These are phyloP conservation scores for Furcifer pardalis DNA, from an alignment of 2,797 vertebrate genomes.

Conservation along the genomic window DNA sequence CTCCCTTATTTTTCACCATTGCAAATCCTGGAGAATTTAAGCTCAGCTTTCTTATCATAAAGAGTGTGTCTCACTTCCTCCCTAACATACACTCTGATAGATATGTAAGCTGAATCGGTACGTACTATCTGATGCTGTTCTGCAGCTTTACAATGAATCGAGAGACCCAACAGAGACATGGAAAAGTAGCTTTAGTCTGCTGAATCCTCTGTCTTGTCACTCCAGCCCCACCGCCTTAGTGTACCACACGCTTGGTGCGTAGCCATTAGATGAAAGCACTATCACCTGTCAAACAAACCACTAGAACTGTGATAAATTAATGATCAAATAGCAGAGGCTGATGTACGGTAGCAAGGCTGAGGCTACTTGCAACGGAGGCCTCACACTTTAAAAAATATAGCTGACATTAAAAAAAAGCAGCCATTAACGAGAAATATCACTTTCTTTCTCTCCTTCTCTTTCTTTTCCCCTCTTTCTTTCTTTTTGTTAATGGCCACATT, in stretches of 20 bases:
- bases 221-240: constrained; percentile 70
- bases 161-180: constrained; percentile 74
- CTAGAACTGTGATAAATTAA: constrained; percentile 97
- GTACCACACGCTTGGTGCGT: constrained; percentile 78
- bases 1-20: no score
- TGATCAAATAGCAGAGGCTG: constrained; percentile 90
- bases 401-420: constrained; percentile 86
- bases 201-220: constrained; percentile 68
- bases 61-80: no score
- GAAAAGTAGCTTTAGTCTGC: constrained; percentile 74
- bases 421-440: constrained; percentile 82
- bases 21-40: no score
- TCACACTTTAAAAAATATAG: constrained; percentile 81
- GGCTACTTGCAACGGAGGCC: constrained; percentile 84
- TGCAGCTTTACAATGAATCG: constrained; percentile 71
- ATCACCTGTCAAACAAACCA: constrained; percentile 97
- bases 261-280: constrained; percentile 90
- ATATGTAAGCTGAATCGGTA: constrained; percentile 56
- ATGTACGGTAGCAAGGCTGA: constrained; percentile 84
- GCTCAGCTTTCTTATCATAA: no score
- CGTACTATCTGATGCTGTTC: constrained; percentile 69
- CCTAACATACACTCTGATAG: no score
- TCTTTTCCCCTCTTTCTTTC: constrained; percentile 20
- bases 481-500: constrained; percentile 79
- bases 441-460: constrained; percentile 4